phyloP scores from a whole-genome alignment of 2,797 vertebrate species.

The Megalops cyprinoides region DNA sequence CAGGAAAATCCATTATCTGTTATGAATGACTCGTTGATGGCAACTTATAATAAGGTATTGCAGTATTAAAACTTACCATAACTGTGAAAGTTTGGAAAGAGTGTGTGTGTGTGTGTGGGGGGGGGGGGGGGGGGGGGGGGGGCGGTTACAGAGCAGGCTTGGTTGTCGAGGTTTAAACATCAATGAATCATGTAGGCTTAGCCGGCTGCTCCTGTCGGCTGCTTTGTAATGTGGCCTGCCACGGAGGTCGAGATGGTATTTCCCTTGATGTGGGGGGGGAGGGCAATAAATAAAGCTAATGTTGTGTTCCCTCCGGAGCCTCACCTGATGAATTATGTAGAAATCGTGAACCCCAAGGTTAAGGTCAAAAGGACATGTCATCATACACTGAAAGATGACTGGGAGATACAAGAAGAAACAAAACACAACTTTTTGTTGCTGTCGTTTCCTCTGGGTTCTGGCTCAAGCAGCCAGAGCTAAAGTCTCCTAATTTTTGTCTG shows the following conservation, averaged over 20 bases:
- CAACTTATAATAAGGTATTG: slow-evolving; percentile 18
- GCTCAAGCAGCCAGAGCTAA: background rate
- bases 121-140: slow-evolving; percentile 29
- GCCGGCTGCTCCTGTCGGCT: background rate
- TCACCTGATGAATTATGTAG: background rate
- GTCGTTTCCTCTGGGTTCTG: background rate
- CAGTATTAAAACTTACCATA: slow-evolving; percentile 19
- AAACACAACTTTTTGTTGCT: background rate
- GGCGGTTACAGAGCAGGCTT: too few species aligned
- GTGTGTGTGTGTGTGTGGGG: too few species aligned
- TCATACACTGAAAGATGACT: background rate
- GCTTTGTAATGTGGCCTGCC: background rate
- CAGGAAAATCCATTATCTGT: slow-evolving; percentile 35
- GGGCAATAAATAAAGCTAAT: background rate
- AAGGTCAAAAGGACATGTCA: slow-evolving; percentile 8
- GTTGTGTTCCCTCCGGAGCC: background rate
- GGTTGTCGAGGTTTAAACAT: background rate
- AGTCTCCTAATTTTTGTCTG: background rate
- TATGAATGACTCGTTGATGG: slow-evolving; percentile 37
- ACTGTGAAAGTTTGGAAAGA: slow-evolving; percentile 2
- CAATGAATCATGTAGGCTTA: slow-evolving; percentile 13
- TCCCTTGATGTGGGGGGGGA: background rate
- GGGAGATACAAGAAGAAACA: background rate
- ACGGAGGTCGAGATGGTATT: slow-evolving; percentile 19
- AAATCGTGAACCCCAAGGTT: background rate